Percentiles rank a stretch among this genome's conserved stretches.
Conservation (phyloP, 1,140 invertebrate species). For the Campoletis sonorensis region DNA sequence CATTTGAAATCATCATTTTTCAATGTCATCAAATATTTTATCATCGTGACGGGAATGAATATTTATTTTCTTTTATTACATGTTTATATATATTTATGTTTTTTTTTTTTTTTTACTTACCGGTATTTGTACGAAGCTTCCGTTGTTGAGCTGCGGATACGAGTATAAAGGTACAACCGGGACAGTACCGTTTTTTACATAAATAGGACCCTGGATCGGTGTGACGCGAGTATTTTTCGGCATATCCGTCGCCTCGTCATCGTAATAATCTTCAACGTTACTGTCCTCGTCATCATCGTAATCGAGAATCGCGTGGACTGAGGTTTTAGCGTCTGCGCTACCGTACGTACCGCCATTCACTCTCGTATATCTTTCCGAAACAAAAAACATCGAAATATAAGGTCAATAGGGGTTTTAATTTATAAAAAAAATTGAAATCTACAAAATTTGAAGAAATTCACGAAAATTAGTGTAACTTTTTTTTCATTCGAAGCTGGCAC, state of each 20-base stretch:
- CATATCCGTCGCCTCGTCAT: slow-evolving; percentile 74
- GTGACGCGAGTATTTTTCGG: slow-evolving; percentile 78
- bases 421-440: no score
- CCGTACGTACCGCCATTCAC: slow-evolving; percentile 74
- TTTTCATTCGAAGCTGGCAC: no score
- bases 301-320: slow-evolving; percentile 83
- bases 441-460: no score
- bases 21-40: not conserved
- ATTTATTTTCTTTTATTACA: not conserved
- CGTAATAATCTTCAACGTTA: slow-evolving; percentile 77
- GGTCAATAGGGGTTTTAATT: not conserved
- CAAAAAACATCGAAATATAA: slow-evolving; percentile 31
- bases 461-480: no score
- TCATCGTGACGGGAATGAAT: not conserved
- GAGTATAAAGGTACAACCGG: slow-evolving; percentile 91
- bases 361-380: slow-evolving; percentile 74
- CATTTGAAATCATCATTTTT: not conserved
- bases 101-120: slow-evolving; percentile 82
- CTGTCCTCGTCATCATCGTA: slow-evolving; percentile 77
- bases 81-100: not conserved
- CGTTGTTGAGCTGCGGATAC: slow-evolving; percentile 88
- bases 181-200: slow-evolving; percentile 86
- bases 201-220: slow-evolving; percentile 88
- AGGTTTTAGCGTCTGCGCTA: slow-evolving; percentile 79
- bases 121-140: slow-evolving; percentile 90